phyloP scores from a whole-genome alignment of 2,797 vertebrate genomes.

The Acestrorhynchus altus region DNA sequence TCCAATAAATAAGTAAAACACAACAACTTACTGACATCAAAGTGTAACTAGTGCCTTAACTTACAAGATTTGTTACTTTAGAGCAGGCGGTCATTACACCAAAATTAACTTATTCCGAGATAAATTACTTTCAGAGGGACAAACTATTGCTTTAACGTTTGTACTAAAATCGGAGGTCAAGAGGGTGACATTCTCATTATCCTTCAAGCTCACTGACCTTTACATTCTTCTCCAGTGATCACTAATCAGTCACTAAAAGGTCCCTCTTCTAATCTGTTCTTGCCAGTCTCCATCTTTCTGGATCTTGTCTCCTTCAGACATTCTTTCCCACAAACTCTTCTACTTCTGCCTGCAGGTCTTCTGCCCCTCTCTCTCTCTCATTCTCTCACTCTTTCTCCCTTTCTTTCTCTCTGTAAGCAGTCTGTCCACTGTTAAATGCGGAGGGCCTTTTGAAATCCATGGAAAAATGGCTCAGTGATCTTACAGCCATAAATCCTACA shows the following conservation, averaged over 20 bases:
- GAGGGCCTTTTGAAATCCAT: constrained; percentile 15
- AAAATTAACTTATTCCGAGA: constrained; percentile 51
- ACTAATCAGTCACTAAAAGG: constrained; percentile 60
- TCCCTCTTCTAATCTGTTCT: constrained; percentile 30
- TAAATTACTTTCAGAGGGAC: constrained; percentile 40
- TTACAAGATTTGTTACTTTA: constrained; percentile 64
- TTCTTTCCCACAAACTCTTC: constrained; percentile 10
- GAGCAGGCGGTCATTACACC: constrained; percentile 69
- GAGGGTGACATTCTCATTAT: constrained; percentile 47
- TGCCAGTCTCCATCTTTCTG: constrained; percentile 12
- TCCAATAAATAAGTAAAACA: constrained; percentile 77
- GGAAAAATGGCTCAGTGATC: constrained; percentile 19
- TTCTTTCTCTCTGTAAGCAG: background rate
- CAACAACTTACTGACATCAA: constrained; percentile 51
- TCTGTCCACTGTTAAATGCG: background rate
- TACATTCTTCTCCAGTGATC: constrained; percentile 61
- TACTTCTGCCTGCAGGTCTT: constrained; percentile 4
- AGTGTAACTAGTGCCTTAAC: constrained; percentile 76
- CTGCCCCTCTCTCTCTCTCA: background rate
- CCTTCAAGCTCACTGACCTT: constrained; percentile 48
- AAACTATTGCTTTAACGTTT: constrained; percentile 16
- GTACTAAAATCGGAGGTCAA: constrained; percentile 29
- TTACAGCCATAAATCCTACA: constrained; percentile 31
- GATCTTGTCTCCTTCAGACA: constrained; percentile 23
- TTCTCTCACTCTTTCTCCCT: background rate